Base-by-base conservation (phyloP, 2,797 vertebrate genomes). In the Sebastolobus altivelis region DNA sequence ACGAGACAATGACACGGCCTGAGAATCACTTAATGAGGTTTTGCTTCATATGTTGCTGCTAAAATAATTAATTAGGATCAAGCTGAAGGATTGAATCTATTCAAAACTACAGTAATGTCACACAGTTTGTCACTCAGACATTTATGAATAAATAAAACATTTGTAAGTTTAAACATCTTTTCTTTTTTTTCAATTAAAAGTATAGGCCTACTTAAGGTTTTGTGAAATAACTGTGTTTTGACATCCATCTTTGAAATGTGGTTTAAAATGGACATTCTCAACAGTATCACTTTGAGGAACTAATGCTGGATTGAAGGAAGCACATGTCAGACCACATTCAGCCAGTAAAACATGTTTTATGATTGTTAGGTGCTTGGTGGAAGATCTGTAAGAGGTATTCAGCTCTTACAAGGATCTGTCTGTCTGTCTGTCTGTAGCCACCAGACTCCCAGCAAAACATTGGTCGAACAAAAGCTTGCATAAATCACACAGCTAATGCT, bases 21-120 rank as follows among this genome's bases (percentile, higher is more conserved):
- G 49, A 65, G 13, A 49, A 20, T 59, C 1, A 16, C 68, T 82
- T 86, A 71, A 79, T 55, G 49, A 72, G 29, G 20, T 67, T 63
- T 65, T 61, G 13, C 65, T 78, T 69, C 33, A 54, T 33, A 20
- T 77, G 77, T 78, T 59, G 20, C 33, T 1, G 6, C 20, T 73
- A 16, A 37, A 62, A 49, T 71, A 1, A 14, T 37, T 69, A 7
- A 59, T 37, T 27, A 49, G 14, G 9, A 11, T 29, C 10, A 20
- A 67, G 20, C 54, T 59, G n/a, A 63, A 61, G 13, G 38, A 31
- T 10, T 49, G 2, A 52, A 10, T 65, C 37, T 66, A 54, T 86
- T 76, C 12, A 22, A 72, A 70, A 29, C 29, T n/a, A 25, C 38
- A 35, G 8, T 65, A 7, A 46, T 49, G 59, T 33, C 6, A 12